Evolutionary conservation across 2,113 vertebrate genomes (phyloP), one percentile per base, ranked within the genome.

Genomic region (Eira barbara): DNA sequence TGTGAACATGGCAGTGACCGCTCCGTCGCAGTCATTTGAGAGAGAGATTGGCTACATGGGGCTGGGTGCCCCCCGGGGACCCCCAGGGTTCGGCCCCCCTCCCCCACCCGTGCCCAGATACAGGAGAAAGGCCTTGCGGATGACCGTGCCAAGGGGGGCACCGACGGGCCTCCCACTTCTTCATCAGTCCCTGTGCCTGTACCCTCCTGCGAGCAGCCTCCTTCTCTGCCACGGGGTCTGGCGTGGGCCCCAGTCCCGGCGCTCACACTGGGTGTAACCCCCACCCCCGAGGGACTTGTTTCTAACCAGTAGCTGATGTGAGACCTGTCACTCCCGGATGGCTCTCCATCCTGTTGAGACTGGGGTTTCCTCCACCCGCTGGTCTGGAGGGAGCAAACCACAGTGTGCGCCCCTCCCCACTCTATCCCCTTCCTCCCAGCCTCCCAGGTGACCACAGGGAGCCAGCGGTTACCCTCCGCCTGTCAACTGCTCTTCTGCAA

Each of bases 341-440:
- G 10, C 29, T 57, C 15, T 9, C 23, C 3, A 0, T 21, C 0
- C 4, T 0, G 63, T 45, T 45, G 11, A 71, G 65, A 8, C 29
- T 15, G 42, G 0, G 23, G 18, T 55, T 20, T 45, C 49, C 49
- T 29, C 25, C 73, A 17, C 13, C 73, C 6, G 7, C 83, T n/a
- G 92, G 69, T 7, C 74, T 15, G 9, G 42, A 42, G 55, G 59
- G 20, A 15, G 55, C 3, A 8, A 18, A 4, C 10, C 0, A 4
- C 34, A 36, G 63, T 34, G 63, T 34, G 31, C 34, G 31, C 63
- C 25, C 25, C 25, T 3, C 4, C 29, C 61, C 27, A 6, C 29
- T 0, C 49, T 3, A 49, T 2, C 4, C 49, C 52, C 17, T 17
- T 6, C 52, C 52, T 6, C 52, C 52, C 17, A 18, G 6, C 31